Percentiles rank a stretch among this genome's conserved stretches.
phyloP scores from a whole-genome alignment of 2,797 vertebrate genomes.

The Lagodon rhomboides region DNA sequence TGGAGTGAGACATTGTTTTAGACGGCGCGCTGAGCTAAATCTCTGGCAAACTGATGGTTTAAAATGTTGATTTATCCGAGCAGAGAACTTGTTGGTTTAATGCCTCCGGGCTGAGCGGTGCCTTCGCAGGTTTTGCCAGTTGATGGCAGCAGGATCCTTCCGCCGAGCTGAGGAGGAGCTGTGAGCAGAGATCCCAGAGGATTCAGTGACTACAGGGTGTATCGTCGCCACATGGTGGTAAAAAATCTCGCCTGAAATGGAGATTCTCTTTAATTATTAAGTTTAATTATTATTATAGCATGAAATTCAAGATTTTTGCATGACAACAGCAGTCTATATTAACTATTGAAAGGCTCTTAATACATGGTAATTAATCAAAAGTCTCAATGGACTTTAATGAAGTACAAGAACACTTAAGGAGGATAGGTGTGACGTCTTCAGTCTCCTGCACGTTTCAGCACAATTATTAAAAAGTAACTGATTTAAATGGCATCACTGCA shows the following conservation, averaged over 20 bases:
- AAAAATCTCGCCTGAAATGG: neutral
- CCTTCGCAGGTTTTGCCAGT: conserved; percentile 66
- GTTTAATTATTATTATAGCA: neutral
- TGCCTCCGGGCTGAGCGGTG: conserved; percentile 10
- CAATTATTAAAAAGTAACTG: conserved; percentile 19
- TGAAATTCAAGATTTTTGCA: neutral
- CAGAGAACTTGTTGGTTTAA: conserved; percentile 22
- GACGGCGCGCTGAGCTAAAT: conserved; percentile 36
- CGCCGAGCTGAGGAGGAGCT: neutral
- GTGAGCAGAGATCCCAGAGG: neutral
- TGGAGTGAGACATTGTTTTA: conserved; percentile 48
- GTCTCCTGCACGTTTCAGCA: neutral
- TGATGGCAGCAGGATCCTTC: conserved; percentile 79
- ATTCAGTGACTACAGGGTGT: neutral
- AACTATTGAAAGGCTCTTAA: neutral
- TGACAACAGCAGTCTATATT: neutral
- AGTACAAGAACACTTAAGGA: conserved; percentile 6
- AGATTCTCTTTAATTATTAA: conserved; percentile 1
- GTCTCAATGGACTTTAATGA: neutral
- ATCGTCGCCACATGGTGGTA: neutral
- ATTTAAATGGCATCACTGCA: conserved; percentile 25
- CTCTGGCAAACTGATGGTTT: conserved; percentile 38
- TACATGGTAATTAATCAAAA: neutral
- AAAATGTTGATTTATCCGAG: conserved; percentile 22
- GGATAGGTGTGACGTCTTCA: neutral